Evolutionary conservation across 2,888 invertebrate species (phyloP), one percentile per base, ranked within the genome.

Genomic region (Ischnus inquisitorius): DNA sequence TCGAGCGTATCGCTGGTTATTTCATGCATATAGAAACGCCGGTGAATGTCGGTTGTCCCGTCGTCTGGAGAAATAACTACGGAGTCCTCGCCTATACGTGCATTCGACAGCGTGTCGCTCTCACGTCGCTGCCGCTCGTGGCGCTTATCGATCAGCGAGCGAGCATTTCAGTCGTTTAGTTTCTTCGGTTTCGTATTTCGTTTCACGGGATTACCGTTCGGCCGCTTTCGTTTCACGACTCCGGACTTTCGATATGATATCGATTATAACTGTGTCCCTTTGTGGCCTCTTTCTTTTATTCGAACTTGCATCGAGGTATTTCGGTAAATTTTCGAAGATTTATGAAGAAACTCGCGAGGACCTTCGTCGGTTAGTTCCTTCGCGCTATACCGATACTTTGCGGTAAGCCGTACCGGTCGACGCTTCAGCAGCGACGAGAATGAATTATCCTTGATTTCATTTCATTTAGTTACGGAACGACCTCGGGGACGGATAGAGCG

Each of bases 131-230:
- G 78, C 72, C 72, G 34, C 8, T 8, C 6, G 34, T 46, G 16
- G 74, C 69, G 64, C 68, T 74, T 84, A 84, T 84, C 84, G 84
- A 84, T 84, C 84, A 84, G 80, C 75, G 71, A 3, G 46, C 46
- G 46, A n/a, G 68, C 80, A 67, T 80, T 80, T 77, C 77, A 57
- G 77, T 54, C 76, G 51, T 57, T 60, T 68, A 51, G 74, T 78
- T 78, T 74, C 67, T 60, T 48, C 16, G 34, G 39, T 74, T 74
- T 67, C 79, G 72, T 68, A 62, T 74, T 57, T 79, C 34, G 10
- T 71, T 69, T 16, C 51, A 51, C 74, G 43, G 71, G 28, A 16
- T 79, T 65, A 51, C 65, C 80, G 74, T 71, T 79, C 71, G 48
- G 48, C 75, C 69, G 54, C 79, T 79, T 64, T 77, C 57, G 46